Evolutionary conservation across 2,797 vertebrate species (phyloP).

Genomic region (Smutsia temminckii): DNA sequence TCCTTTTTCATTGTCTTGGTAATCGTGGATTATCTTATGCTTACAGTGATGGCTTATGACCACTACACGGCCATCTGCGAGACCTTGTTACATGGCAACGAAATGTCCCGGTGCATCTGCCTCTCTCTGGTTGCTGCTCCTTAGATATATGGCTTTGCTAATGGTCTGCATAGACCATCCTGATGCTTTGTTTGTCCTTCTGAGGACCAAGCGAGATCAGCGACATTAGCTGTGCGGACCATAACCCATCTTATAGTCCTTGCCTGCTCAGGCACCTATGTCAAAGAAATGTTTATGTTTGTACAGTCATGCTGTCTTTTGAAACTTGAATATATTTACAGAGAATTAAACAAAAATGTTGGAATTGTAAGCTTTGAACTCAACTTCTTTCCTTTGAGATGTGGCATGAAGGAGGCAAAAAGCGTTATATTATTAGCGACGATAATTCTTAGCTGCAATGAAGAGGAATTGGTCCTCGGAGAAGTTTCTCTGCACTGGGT

Average conservation of each 20-base stretch:
- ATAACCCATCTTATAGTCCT: background rate
- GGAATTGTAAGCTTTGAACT: background rate
- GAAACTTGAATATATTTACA: background rate
- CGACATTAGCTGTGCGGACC: background rate
- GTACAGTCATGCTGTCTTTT: background rate
- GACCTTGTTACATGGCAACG: background rate
- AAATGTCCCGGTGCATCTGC: constrained; percentile 22
- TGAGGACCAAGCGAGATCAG: background rate
- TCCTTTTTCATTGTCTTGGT: constrained; percentile 17
- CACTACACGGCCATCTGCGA: background rate
- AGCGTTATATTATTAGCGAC: background rate
- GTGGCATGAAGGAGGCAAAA: background rate
- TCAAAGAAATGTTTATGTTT: background rate
- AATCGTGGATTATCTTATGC: background rate
- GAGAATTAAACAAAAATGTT: background rate
- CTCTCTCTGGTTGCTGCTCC: background rate
- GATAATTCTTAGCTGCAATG: background rate
- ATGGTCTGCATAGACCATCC: background rate
- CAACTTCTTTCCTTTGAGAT: background rate
- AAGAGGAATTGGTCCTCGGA: background rate
- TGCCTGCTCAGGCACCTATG: background rate
- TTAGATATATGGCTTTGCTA: background rate
- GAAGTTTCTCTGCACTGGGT: background rate
- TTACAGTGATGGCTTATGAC: constrained; percentile 15
- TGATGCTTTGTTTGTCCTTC: background rate